Conservation (phyloP, 2,113 vertebrate genomes). For the Rhea pennata region DNA sequence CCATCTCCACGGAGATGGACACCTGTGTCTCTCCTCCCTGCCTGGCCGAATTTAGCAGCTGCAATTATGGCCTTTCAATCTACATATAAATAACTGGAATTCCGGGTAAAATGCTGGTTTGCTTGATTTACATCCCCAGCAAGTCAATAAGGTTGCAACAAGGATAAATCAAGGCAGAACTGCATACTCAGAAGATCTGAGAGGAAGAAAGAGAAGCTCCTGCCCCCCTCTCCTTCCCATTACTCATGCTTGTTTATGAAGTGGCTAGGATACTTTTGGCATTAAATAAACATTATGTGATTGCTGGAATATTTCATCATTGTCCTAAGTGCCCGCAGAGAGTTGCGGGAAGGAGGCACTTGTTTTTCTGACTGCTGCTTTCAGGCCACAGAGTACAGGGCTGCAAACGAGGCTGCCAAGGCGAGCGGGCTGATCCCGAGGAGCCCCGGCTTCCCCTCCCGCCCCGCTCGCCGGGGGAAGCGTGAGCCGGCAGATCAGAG, state of each 20-base stretch:
- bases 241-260: slow-evolving; percentile 46
- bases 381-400: neutral
- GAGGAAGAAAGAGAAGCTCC: slow-evolving; percentile 41
- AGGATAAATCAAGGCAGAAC: slow-evolving; percentile 58
- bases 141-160: slow-evolving; percentile 36
- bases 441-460: fast-evolving
- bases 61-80: slow-evolving; percentile 40
- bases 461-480: neutral
- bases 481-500: neutral
- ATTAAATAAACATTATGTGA: slow-evolving; percentile 20
- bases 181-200: slow-evolving; percentile 38
- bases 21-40: slow-evolving; percentile 42
- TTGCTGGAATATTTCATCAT: neutral
- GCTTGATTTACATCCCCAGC: slow-evolving; percentile 52
- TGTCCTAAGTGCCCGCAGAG: neutral
- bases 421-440: neutral
- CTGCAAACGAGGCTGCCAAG: neutral
- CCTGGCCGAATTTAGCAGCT: slow-evolving; percentile 20
- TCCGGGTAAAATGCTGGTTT: slow-evolving; percentile 28
- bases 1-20: neutral
- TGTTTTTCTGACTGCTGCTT: neutral
- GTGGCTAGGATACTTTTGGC: slow-evolving; percentile 1
- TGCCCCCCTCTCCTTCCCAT: neutral
- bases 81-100: slow-evolving; percentile 60
- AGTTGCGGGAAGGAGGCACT: neutral